Base-by-base conservation (phyloP, 1,140 invertebrate species). In the Sipha flava region DNA sequence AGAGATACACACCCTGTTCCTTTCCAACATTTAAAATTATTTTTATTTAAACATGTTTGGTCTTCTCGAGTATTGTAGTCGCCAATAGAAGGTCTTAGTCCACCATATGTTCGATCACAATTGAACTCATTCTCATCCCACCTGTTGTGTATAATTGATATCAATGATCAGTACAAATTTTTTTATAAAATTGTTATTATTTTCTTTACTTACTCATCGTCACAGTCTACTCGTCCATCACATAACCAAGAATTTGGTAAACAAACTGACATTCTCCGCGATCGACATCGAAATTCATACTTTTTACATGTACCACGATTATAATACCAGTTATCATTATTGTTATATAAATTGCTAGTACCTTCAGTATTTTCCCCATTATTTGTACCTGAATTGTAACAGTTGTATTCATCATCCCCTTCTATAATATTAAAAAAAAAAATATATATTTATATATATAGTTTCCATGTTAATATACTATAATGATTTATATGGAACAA, bases 121-220 rank as follows among this genome's bases (percentile, higher is more conserved):
- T 83, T 83, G 21, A 80, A 79, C 52, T 81, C 80, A 18, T 81
- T 66, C 66, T 83, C 83, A 43, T 83, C 83, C 83, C 83, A 83
- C 23, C 83, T 83, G 47, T 31, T 59, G 62, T 57, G 1, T 40
- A 66, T 40, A 21, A 43, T 40, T 34, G 9, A 23, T 34, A 52
- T 37, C 23, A 4, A 49, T n/a, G 49, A 45, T 47, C 1, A 10
- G 23, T n/a, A 31, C n/a, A 21, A 52, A 23, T 5, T 3, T 1
- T 72, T 72, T 1, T 43, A 45, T 16, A 29, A 26, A 5, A 31
- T 14, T 21, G 1, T 68, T 40, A 40, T 43, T 70, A 12, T 9
- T 79, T 43, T 6, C 49, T 47, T 70, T 21, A n/a, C 47, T 43
- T 81, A 82, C 83, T 82, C 83, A 59, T 83, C 81, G 45, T 81